A percentile compares a stretch with the other conserved stretches of the same genome.
Conservation (phyloP, 1,140 invertebrate genomes). For the Callitettix versicolor region DNA sequence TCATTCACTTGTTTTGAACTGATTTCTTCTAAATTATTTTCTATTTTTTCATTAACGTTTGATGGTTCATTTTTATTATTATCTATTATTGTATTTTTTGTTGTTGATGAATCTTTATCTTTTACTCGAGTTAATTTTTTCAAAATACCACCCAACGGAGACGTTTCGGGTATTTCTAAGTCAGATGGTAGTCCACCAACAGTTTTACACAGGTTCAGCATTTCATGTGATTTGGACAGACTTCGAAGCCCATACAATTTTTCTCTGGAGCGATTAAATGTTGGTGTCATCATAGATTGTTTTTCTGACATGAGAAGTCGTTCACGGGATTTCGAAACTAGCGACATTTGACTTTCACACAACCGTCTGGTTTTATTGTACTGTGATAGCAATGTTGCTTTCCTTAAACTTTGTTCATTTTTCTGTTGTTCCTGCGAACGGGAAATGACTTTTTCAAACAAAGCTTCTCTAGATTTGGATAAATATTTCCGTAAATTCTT, state of each 20-base stretch:
- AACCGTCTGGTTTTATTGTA: conserved; percentile 29
- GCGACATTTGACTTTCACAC: conserved; percentile 42
- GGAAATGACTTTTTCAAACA: conserved; percentile 43
- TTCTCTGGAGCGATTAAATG: conserved; percentile 36
- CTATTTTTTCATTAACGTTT: background rate
- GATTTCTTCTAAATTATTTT: background rate
- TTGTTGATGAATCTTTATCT: conserved; percentile 1
- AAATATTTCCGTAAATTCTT: conserved; percentile 36
- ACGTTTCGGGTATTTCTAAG: background rate
- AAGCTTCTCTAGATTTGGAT: conserved; percentile 45
- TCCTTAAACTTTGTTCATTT: conserved; percentile 32
- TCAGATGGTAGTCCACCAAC: background rate
- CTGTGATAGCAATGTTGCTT: conserved; percentile 37
- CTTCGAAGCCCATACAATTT: conserved; percentile 41
- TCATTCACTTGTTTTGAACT: background rate
- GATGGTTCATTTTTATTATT: background rate
- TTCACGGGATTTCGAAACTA: conserved; percentile 37
- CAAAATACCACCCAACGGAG: conserved; percentile 9
- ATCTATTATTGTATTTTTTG: background rate
- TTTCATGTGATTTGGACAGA: conserved; percentile 44
- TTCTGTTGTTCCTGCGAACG: conserved; percentile 19
- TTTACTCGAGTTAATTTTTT: conserved; percentile 16
- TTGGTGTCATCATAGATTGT: conserved; percentile 15
- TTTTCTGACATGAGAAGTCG: conserved; percentile 32
- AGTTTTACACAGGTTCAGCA: conserved; percentile 30